Percentiles rank a stretch among this genome's conserved stretches.
These are phyloP conservation scores for Agrotis puta DNA, from an alignment of 2,888 invertebrate species.

Conservation along the genomic window DNA sequence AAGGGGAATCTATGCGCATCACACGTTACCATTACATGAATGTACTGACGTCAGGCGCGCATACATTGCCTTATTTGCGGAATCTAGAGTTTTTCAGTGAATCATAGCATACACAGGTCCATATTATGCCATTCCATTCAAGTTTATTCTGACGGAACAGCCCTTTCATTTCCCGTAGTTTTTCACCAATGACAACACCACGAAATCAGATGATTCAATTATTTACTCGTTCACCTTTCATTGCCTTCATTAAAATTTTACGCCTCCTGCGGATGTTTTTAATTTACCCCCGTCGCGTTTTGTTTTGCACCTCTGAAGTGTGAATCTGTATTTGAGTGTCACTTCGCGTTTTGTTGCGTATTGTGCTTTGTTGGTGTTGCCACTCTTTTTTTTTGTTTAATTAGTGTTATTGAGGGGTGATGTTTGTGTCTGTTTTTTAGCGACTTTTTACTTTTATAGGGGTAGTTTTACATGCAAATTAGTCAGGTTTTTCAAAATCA, in stretches of 20 bases:
- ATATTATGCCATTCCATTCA: constrained; percentile 70
- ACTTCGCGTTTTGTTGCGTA: constrained; percentile 74
- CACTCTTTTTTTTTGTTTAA: constrained; percentile 53
- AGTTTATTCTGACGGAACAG: constrained; percentile 78
- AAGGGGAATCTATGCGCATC: too few species aligned
- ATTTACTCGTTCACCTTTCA: constrained; percentile 80
- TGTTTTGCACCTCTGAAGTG: constrained; percentile 89
- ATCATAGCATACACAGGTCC: constrained; percentile 58
- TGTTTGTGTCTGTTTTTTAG: constrained; percentile 45
- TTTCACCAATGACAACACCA: constrained; percentile 83
- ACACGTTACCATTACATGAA: too few species aligned
- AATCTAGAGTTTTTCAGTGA: too few species aligned
- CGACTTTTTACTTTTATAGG: background rate
- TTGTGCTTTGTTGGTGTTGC: constrained; percentile 69
- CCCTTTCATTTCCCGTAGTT: constrained; percentile 77
- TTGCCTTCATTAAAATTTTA: constrained; percentile 89
- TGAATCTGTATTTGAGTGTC: constrained; percentile 80
- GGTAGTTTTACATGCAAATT: too few species aligned
- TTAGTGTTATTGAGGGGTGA: constrained; percentile 50
- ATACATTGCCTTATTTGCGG: too few species aligned
- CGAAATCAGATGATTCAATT: constrained; percentile 87
- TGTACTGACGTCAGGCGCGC: too few species aligned
- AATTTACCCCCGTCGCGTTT: constrained; percentile 78
- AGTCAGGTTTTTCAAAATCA: too few species aligned
- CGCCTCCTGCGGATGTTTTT: constrained; percentile 75